phyloP scores from a whole-genome alignment of 2,113 vertebrate genomes.

The Sinocyclocheilus anophthalmus region DNA sequence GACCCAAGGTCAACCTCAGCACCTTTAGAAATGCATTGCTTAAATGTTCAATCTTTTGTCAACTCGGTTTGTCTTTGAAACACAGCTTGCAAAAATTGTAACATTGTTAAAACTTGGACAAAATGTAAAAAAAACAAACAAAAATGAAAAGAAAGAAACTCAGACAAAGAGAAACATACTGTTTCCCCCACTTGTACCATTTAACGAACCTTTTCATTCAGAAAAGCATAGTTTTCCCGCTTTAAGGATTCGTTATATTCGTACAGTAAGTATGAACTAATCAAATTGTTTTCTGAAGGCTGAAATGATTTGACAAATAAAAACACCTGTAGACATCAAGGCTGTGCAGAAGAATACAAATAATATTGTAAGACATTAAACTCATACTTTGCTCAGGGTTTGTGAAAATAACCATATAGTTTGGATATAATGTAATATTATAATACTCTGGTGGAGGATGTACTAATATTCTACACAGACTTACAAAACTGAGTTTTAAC shows the following conservation, averaged over 20 bases:
- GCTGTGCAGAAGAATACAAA: neutral
- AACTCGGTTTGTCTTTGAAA: neutral
- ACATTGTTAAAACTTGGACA: neutral
- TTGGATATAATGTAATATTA: neutral
- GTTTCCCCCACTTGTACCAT: conserved; percentile 7
- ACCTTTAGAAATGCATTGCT: conserved; percentile 26
- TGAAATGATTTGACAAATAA: neutral
- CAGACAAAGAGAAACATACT: conserved; percentile 1
- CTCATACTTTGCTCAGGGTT: neutral
- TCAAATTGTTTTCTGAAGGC: neutral
- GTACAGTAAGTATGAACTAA: neutral
- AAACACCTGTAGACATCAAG: too few relatives aligned
- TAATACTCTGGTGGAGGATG: too few relatives aligned
- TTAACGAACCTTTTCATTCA: neutral
- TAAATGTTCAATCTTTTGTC: neutral
- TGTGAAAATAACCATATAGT: neutral
- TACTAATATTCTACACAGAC: neutral
- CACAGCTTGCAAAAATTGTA: neutral
- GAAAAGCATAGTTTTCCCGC: neutral
- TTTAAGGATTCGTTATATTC: conserved; percentile 25
- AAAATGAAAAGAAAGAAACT: neutral
- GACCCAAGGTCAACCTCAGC: conserved; percentile 24
- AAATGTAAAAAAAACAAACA: neutral
- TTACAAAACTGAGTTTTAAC: too few relatives aligned
- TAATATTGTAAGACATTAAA: neutral